These are phyloP conservation scores for Glossophaga mutica DNA, from an alignment of 2,797 vertebrate species.

Conservation along the genomic window DNA sequence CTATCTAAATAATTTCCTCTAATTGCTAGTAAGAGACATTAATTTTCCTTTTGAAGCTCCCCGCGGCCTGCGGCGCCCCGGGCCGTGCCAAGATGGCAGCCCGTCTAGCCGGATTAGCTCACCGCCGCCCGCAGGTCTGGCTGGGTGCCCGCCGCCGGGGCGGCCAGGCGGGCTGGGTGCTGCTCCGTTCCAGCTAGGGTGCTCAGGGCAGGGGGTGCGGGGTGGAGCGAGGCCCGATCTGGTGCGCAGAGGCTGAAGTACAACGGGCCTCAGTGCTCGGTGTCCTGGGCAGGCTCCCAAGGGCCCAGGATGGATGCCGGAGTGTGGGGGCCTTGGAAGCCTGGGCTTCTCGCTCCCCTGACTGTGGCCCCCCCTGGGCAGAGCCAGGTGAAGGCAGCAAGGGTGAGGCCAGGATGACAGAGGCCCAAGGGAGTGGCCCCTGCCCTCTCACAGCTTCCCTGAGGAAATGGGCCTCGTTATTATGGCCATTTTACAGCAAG, in stretches of 20 bases:
- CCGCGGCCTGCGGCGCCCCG: slow-evolving; percentile 79
- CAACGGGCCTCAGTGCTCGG: neutral
- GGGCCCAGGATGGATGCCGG: neutral
- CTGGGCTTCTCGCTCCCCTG: neutral
- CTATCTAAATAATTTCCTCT: slow-evolving; percentile 88
- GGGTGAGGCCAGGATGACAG: neutral
- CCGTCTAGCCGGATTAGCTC: slow-evolving; percentile 84
- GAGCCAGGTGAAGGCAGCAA: neutral
- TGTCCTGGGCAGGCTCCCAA: neutral
- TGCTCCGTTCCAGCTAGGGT: neutral
- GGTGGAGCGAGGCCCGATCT: neutral
- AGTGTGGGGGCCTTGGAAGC: neutral
- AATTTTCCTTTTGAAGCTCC: slow-evolving; percentile 87
- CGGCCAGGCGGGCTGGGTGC: neutral
- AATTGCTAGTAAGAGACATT: slow-evolving; percentile 88
- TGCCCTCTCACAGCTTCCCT: neutral
- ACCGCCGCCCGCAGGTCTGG: slow-evolving; percentile 56
- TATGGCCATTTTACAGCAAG: neutral
- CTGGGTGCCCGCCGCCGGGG: neutral
- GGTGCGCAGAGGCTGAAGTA: neutral
- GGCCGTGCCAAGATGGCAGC: slow-evolving; percentile 84
- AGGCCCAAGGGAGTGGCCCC: fast-evolving
- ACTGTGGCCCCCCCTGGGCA: neutral
- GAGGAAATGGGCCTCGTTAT: too few relatives aligned
- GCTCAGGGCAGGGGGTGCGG: too few relatives aligned